These are phyloP conservation scores for Ctenopoma multispine DNA, from an alignment of 2,797 vertebrate species.

Conservation along the genomic window DNA sequence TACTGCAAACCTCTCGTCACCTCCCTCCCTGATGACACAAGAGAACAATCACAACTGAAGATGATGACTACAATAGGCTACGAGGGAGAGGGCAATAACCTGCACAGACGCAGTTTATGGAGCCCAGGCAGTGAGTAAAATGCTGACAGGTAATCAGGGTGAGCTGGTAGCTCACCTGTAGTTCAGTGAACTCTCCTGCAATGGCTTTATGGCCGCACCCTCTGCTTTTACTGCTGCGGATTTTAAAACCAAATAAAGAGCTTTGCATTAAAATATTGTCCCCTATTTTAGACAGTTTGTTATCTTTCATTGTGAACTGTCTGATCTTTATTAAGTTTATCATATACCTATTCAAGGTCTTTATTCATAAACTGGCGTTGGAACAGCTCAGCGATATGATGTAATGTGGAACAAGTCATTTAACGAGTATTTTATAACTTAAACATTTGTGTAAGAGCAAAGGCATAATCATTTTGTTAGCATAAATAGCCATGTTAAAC, in stretches of 20 bases:
- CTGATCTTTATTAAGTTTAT: constrained; percentile 31
- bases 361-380: not conserved
- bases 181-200: constrained; percentile 73
- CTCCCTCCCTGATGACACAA: constrained; percentile 63
- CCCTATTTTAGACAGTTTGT: constrained; percentile 26
- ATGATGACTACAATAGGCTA: constrained; percentile 62
- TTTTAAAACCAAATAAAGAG: constrained; percentile 55
- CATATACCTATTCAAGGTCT: constrained; percentile 34
- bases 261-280: constrained; percentile 42
- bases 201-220: constrained; percentile 55
- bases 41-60: constrained; percentile 47
- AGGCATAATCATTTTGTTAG: constrained; percentile 5
- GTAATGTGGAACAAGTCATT: constrained; percentile 14
- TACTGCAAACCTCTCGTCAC: constrained; percentile 52
- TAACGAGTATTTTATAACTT: not conserved
- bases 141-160: constrained; percentile 67
- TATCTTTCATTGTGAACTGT: constrained; percentile 39
- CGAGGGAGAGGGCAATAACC: constrained; percentile 64
- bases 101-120: constrained; percentile 67
- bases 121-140: constrained; percentile 63
- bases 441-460: not conserved
- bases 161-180: constrained; percentile 62
- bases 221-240: constrained; percentile 56
- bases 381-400: not conserved
- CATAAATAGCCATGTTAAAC: constrained; percentile 4